Percentiles rank a stretch among this genome's conserved stretches.
Evolutionary conservation across 2,888 invertebrate species (phyloP).

Genomic region (Deilephila elpenor): DNA sequence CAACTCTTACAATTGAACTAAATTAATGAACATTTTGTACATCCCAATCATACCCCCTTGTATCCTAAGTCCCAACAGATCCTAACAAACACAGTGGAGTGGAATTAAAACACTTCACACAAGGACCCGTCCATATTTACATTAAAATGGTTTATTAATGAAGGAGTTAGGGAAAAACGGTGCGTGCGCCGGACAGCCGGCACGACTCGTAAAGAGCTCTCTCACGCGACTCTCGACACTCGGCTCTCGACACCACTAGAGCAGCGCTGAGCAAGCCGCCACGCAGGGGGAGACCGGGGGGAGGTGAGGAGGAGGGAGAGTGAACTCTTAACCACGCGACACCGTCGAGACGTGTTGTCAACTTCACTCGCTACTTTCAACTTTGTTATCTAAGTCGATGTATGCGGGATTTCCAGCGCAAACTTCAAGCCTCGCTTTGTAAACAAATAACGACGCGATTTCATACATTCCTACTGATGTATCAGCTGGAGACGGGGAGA

Average conservation of each 20-base stretch:
- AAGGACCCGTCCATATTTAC: background rate
- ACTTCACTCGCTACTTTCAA: slow-evolving; percentile 9
- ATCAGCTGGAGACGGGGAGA: too few species aligned
- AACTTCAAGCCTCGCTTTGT: slow-evolving; percentile 7
- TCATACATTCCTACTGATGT: background rate
- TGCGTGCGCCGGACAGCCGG: slow-evolving; percentile 12
- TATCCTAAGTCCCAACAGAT: background rate
- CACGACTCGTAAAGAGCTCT: background rate
- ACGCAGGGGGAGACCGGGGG: background rate
- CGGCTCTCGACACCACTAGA: background rate
- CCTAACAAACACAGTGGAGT: background rate
- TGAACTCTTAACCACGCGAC: background rate
- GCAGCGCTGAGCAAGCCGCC: background rate
- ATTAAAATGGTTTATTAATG: slow-evolving; percentile 17
- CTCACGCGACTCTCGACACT: slow-evolving; percentile 1
- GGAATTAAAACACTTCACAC: background rate
- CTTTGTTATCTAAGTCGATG: slow-evolving; percentile 7
- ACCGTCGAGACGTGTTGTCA: slow-evolving; percentile 1
- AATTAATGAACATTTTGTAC: background rate
- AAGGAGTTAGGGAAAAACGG: slow-evolving; percentile 20
- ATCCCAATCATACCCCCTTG: background rate
- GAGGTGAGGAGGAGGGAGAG: background rate
- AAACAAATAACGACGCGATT: background rate
- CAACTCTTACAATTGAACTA: background rate
- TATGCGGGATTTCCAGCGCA: background rate